A percentile compares a stretch with the other conserved stretches of the same genome.
Evolutionary conservation across 1,140 invertebrate genomes (phyloP).

Genomic region (Cydia strobilella): DNA sequence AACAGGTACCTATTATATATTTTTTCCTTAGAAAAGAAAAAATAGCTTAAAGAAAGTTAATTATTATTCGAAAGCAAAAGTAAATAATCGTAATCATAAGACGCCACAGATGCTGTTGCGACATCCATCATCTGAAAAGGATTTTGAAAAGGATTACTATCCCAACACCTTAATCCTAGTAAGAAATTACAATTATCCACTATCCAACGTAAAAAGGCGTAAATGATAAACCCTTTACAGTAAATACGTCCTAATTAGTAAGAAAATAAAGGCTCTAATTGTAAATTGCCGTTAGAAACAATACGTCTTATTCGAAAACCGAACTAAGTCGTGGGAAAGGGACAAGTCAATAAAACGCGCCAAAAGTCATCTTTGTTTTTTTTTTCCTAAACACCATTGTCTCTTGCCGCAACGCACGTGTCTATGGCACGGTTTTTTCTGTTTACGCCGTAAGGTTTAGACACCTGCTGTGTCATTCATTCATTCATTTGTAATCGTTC

Average conservation of each 20-base stretch:
- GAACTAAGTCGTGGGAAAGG: slow-evolving; percentile 48
- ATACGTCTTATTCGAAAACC: neutral
- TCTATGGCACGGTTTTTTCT: slow-evolving; percentile 57
- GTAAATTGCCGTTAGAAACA: neutral
- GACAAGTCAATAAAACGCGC: slow-evolving; percentile 51
- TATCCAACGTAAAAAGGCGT: neutral
- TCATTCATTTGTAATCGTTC: slow-evolving; percentile 59
- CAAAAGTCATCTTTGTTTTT: slow-evolving; percentile 52
- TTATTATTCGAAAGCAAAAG: neutral
- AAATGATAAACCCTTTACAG: neutral
- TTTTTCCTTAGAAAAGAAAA: neutral
- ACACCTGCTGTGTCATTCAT: slow-evolving; percentile 66
- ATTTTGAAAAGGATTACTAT: slow-evolving; percentile 15
- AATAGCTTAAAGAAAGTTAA: no score
- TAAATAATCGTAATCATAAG: slow-evolving; percentile 11
- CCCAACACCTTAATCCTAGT: neutral
- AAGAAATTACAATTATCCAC: slow-evolving; percentile 20
- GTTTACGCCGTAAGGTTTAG: slow-evolving; percentile 42
- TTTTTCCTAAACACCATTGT: slow-evolving; percentile 59
- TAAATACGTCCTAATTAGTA: neutral
- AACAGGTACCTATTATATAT: no score
- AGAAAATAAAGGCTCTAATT: neutral
- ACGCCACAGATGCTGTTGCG: slow-evolving; percentile 17
- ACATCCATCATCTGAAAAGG: slow-evolving; percentile 22
- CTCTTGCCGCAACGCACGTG: slow-evolving; percentile 71